Evolutionary conservation across 2,888 invertebrate species (phyloP).

Genomic region (Geophilus truncorum): DNA sequence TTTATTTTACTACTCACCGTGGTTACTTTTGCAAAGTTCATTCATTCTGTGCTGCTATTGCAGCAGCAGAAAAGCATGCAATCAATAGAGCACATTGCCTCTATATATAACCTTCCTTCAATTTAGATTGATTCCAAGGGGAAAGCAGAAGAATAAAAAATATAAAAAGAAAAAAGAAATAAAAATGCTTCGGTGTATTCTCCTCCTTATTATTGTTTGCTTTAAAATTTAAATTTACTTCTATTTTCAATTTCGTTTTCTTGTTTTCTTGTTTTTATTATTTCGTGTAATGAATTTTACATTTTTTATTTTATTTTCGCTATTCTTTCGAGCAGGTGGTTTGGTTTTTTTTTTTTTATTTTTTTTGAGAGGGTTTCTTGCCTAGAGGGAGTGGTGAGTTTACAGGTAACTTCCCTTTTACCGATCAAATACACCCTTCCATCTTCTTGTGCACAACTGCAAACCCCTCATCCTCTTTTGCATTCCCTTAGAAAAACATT

Average conservation of each 20-base stretch:
- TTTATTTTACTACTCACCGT: slow-evolving; percentile 7
- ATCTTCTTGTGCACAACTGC: not conserved
- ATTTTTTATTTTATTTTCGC: no score
- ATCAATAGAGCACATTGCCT: slow-evolving; percentile 16
- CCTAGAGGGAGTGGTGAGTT: not conserved
- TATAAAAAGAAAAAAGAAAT: not conserved
- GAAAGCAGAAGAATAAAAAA: not conserved
- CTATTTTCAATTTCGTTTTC: not conserved
- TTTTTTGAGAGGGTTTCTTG: not conserved
- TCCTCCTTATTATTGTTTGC: not conserved
- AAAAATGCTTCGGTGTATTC: not conserved
- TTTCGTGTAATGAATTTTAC: no score
- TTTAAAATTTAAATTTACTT: not conserved
- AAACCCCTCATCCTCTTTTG: not conserved
- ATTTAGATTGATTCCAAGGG: slow-evolving; percentile 7
- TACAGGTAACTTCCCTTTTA: not conserved
- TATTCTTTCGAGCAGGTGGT: no score
- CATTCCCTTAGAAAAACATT: not conserved
- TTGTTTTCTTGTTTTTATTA: no score
- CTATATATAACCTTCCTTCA: slow-evolving; percentile 17
- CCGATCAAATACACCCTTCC: not conserved
- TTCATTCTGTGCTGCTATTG: slow-evolving; percentile 9
- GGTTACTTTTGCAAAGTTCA: slow-evolving; percentile 17
- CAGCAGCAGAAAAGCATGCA: slow-evolving; percentile 10
- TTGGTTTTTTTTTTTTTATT: no score